Percentiles rank a stretch among this genome's conserved stretches.
Evolutionary conservation across 2,113 vertebrate genomes (phyloP).

Genomic region (Azemiops feae): DNA sequence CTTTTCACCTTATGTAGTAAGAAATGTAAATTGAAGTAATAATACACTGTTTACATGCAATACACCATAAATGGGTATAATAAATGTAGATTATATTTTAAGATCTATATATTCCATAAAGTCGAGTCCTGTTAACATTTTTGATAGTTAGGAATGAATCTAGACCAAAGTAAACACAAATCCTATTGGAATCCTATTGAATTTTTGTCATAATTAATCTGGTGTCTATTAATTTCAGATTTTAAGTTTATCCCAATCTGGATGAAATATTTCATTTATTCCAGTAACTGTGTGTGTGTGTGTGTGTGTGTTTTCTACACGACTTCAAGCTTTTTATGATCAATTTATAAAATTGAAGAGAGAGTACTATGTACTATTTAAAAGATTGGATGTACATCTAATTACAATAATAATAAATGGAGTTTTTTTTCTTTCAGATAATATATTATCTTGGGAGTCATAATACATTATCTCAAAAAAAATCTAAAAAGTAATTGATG

Average conservation of each 20-base stretch:
- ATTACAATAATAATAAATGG: neutral
- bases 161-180: neutral
- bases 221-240: neutral
- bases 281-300: neutral
- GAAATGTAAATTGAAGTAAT: neutral
- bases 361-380: neutral
- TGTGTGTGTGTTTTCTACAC: too few relatives aligned
- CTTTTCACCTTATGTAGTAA: neutral
- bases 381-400: neutral
- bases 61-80: neutral
- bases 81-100: neutral
- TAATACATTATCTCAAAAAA: too few relatives aligned
- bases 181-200: neutral
- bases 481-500: neutral
- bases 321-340: too few relatives aligned
- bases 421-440: neutral
- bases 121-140: neutral
- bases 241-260: neutral
- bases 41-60: neutral
- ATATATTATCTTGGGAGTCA: too few relatives aligned
- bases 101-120: neutral
- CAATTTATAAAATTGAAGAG: neutral
- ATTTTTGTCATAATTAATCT: neutral
- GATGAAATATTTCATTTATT: neutral
- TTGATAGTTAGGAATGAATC: neutral